These are phyloP conservation scores for Drosophila parvula DNA, from an alignment of 1,140 invertebrate species.

Conservation along the genomic window DNA sequence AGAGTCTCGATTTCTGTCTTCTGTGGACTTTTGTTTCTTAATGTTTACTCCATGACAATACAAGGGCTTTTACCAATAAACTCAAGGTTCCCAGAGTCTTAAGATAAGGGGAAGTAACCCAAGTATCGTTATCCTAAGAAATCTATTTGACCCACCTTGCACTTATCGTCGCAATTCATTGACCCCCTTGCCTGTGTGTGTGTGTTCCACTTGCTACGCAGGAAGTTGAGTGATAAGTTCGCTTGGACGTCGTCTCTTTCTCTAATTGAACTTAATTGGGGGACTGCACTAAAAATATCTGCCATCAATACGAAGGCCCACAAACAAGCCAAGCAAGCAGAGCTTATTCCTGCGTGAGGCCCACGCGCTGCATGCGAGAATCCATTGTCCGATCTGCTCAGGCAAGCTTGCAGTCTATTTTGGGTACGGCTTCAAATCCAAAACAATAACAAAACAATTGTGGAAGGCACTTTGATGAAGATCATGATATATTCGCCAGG, in stretches of 20 bases:
- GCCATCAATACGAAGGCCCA: slow-evolving; percentile 49
- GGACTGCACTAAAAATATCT: slow-evolving; percentile 75
- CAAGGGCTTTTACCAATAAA: not conserved
- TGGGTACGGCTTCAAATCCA: slow-evolving; percentile 31
- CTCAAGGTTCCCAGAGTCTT: not conserved
- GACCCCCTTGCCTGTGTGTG: slow-evolving; percentile 19
- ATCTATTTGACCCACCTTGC: slow-evolving; percentile 6
- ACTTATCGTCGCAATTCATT: slow-evolving; percentile 23
- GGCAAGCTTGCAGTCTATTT: slow-evolving; percentile 45
- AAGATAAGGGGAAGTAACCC: not conserved
- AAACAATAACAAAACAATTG: slow-evolving; percentile 40
- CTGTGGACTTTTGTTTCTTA: not conserved
- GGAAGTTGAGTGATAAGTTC: slow-evolving; percentile 45
- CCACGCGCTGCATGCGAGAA: slow-evolving; percentile 25
- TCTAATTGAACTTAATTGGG: slow-evolving; percentile 77
- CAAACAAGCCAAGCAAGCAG: slow-evolving; percentile 26
- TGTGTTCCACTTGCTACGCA: slow-evolving; percentile 3
- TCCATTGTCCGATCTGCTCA: slow-evolving; percentile 40
- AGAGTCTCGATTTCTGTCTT: not conserved
- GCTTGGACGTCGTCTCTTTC: slow-evolving; percentile 26
- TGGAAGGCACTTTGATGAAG: slow-evolving; percentile 1
- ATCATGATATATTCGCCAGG: slow-evolving; percentile 1
- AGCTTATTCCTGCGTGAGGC: slow-evolving; percentile 34
- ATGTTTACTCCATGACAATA: slow-evolving; percentile 2
- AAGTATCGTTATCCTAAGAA: slow-evolving; percentile 8